These are phyloP conservation scores for Gonioctena quinquepunctata DNA, from an alignment of 1,140 invertebrate species.

Conservation along the genomic window DNA sequence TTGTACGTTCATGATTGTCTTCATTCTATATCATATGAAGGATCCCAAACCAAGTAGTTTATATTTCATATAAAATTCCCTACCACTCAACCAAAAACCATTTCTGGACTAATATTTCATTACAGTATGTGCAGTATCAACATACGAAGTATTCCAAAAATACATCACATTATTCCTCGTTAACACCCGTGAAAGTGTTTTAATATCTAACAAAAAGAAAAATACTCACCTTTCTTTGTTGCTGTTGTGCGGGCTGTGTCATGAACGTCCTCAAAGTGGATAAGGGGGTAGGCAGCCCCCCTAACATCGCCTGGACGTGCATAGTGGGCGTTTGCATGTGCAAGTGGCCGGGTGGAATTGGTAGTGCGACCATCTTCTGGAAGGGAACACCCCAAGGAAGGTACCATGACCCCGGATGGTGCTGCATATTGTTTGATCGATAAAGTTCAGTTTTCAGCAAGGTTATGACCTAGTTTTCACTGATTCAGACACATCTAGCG, in stretches of 20 bases:
- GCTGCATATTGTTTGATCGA: slow-evolving; percentile 53
- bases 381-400: slow-evolving; percentile 61
- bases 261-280: slow-evolving; percentile 51
- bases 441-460: slow-evolving; percentile 1
- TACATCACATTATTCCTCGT: no score
- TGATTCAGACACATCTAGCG: slow-evolving; percentile 1
- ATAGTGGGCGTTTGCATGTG: slow-evolving; percentile 49
- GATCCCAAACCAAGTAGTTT: no score
- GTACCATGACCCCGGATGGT: slow-evolving; percentile 60
- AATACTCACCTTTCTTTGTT: slow-evolving; percentile 39
- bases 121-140: no score
- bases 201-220: neutral
- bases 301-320: slow-evolving; percentile 50
- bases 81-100: no score
- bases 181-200: no score
- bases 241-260: slow-evolving; percentile 48
- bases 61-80: no score
- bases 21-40: no score
- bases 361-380: slow-evolving; percentile 60
- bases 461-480: neutral
- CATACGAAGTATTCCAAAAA: no score
- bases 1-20: no score
- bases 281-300: slow-evolving; percentile 51
- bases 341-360: slow-evolving; percentile 51
- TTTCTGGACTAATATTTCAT: no score